Evolutionary conservation across 2,888 invertebrate genomes (phyloP).

Genomic region (Macaria liturata): DNA sequence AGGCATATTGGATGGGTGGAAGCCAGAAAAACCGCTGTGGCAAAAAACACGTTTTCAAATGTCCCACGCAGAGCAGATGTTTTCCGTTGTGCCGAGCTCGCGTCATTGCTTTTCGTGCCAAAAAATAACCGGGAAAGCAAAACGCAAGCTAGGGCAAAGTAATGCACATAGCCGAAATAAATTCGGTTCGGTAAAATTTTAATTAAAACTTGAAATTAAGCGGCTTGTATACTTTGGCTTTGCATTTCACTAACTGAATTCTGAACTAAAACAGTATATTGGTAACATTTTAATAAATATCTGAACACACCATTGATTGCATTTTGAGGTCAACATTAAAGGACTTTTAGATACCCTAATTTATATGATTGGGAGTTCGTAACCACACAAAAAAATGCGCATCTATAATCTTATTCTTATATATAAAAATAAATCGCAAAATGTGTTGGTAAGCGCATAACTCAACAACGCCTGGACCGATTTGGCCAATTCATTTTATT

Average conservation of each 20-base stretch:
- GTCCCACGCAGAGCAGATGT: constrained; percentile 35
- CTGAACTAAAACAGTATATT: too few species aligned
- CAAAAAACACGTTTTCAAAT: constrained; percentile 31
- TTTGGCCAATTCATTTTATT: too few species aligned
- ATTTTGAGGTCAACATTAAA: too few species aligned
- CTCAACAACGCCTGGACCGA: too few species aligned
- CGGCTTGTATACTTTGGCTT: not conserved
- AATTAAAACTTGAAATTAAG: constrained; percentile 1
- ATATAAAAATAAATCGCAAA: not conserved
- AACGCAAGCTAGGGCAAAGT: constrained; percentile 16
- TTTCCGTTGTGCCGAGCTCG: constrained; percentile 24
- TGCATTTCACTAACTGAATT: not conserved
- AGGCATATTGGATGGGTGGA: constrained; percentile 31
- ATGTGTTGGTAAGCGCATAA: too few species aligned
- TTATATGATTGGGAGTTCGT: not conserved
- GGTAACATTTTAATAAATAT: too few species aligned
- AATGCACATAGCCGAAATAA: not conserved
- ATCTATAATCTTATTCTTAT: not conserved
- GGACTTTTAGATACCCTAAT: too few species aligned
- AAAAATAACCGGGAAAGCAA: constrained; percentile 28
- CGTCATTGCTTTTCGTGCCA: constrained; percentile 33
- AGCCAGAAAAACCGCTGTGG: constrained; percentile 29
- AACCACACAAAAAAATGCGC: not conserved
- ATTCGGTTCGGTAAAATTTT: not conserved
- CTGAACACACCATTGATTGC: too few species aligned